Evolutionary conservation across 2,113 vertebrate species (phyloP).

Genomic region (Bothrops jararaca): DNA sequence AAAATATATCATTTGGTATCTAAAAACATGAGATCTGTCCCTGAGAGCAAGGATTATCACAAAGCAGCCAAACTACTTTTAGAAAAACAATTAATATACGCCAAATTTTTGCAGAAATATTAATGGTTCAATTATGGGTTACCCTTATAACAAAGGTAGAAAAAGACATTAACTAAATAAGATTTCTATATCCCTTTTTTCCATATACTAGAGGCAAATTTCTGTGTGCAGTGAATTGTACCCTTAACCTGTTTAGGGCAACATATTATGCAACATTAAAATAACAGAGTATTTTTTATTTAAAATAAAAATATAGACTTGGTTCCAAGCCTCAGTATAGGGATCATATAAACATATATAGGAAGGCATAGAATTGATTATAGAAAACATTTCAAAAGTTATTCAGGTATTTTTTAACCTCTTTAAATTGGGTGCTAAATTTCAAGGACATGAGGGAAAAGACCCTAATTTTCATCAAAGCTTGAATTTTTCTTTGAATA

Average conservation of each 20-base stretch:
- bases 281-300: neutral
- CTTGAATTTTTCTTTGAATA: neutral
- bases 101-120: conserved; percentile 17
- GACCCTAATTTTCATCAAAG: neutral
- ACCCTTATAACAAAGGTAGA: neutral
- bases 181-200: neutral
- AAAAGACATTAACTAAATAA: conserved; percentile 4
- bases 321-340: neutral
- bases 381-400: neutral
- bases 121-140: conserved; percentile 21
- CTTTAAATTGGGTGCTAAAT: neutral
- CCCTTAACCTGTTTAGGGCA: neutral
- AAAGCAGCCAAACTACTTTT: conserved; percentile 17
- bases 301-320: neutral
- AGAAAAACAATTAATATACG: conserved; percentile 29
- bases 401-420: neutral
- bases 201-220: conserved; percentile 9
- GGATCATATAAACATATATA: neutral
- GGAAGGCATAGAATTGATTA: neutral
- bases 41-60: neutral
- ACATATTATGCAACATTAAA: neutral
- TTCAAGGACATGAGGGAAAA: neutral
- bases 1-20: conserved; percentile 6
- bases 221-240: neutral
- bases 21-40: neutral